Percentiles rank a stretch among this genome's conserved stretches.
phyloP scores from a whole-genome alignment of 30 jellyfish, hydroid and myxozoan species.

The Aurelia coerulea region DNA sequence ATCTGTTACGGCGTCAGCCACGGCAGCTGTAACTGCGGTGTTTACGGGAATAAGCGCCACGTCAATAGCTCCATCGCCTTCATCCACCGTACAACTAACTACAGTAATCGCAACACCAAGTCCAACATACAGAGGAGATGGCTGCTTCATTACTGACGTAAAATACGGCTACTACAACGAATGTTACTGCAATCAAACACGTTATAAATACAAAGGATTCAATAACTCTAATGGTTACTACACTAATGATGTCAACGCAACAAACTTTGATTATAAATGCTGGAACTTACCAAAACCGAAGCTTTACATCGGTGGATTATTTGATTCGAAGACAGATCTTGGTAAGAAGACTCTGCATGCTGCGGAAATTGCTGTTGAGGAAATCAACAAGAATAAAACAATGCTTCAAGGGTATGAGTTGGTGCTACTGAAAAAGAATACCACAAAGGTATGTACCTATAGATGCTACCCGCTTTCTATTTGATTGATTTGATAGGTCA shows the following conservation, averaged over 20 bases:
- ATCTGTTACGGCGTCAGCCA: not conserved
- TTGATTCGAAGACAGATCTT: constrained; percentile 15
- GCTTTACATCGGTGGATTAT: constrained; percentile 72
- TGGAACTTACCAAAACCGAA: constrained; percentile 67
- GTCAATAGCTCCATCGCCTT: no score
- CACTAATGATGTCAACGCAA: constrained; percentile 19
- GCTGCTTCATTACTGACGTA: constrained; percentile 27
- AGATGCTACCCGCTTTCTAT: no score
- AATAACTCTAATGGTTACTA: constrained; percentile 42
- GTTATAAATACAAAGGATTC: constrained; percentile 40
- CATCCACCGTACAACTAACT: not conserved
- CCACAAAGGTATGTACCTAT: no score
- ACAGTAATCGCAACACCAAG: constrained; percentile 32
- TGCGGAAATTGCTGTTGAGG: constrained; percentile 73
- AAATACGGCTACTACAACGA: constrained; percentile 46
- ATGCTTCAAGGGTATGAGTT: constrained; percentile 50
- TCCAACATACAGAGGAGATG: constrained; percentile 30
- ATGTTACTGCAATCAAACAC: constrained; percentile 55
- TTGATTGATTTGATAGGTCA: no score
- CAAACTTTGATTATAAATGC: constrained; percentile 35
- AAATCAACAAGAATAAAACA: constrained; percentile 38
- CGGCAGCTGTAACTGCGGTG: no score
- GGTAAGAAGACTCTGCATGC: constrained; percentile 53
- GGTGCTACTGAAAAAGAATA: constrained; percentile 26
- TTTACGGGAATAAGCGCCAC: no score